Evolutionary conservation across 2,888 invertebrate species (phyloP).

Genomic region (Petrolisthes manimaculis): DNA sequence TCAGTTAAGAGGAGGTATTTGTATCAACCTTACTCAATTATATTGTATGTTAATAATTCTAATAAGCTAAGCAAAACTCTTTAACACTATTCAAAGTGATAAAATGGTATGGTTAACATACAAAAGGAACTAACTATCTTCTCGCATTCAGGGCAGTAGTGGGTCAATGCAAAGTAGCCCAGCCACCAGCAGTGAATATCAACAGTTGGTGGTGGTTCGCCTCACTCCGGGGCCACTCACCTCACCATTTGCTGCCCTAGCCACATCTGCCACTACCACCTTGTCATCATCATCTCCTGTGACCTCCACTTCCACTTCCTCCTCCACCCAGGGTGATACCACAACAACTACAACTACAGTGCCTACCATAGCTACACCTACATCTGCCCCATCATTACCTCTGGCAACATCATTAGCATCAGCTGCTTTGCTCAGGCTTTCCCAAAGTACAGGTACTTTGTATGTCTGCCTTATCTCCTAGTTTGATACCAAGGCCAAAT

Average conservation of each 20-base stretch:
- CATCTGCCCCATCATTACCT: not conserved
- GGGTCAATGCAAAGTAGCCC: constrained; percentile 57
- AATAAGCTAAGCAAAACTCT: not conserved
- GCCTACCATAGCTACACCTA: not conserved
- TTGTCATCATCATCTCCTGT: constrained; percentile 13
- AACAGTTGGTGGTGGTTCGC: constrained; percentile 59
- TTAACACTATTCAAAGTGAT: not conserved
- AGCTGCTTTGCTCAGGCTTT: not conserved
- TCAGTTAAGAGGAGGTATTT: not conserved
- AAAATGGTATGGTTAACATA: not conserved
- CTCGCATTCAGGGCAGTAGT: constrained; percentile 29
- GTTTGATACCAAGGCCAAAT: no score
- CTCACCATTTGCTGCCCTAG: not conserved
- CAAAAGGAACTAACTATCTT: not conserved
- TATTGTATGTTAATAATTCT: not conserved
- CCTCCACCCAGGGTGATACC: not conserved
- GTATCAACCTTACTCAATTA: not conserved
- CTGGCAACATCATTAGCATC: not conserved
- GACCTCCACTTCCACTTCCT: not conserved
- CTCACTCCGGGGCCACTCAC: constrained; percentile 33
- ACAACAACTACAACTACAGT: not conserved
- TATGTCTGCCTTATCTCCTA: no score
- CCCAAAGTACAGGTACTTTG: not conserved
- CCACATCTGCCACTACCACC: constrained; percentile 16
- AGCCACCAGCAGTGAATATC: constrained; percentile 51